Conservation (phyloP, 2,888 invertebrate species). For the Phanerotoma sp. region DNA sequence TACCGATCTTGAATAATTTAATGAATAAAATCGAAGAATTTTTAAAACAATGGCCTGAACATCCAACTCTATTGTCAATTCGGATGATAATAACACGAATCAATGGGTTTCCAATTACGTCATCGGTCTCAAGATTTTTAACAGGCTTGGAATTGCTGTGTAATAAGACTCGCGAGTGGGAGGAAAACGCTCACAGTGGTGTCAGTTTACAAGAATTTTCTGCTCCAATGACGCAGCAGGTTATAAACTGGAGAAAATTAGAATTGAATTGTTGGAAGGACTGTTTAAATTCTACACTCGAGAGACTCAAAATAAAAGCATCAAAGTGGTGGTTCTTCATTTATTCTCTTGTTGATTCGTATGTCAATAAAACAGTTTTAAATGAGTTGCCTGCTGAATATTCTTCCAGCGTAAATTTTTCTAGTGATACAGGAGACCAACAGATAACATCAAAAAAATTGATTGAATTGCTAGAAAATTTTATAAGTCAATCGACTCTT, state of each 20-base stretch:
- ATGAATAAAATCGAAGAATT: conserved; percentile 65
- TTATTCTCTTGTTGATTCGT: conserved; percentile 71
- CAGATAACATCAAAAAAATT: conserved; percentile 53
- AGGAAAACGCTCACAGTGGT: conserved; percentile 83
- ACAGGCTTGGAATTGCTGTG: conserved; percentile 90
- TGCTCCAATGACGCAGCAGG: conserved; percentile 73
- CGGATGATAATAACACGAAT: conserved; percentile 68
- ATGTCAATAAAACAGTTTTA: conserved; percentile 49
- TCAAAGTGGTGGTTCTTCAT: conserved; percentile 92
- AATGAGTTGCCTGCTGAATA: too few relatives aligned
- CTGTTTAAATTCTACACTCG: conserved; percentile 70
- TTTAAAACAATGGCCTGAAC: conserved; percentile 82
- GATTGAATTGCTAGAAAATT: conserved; percentile 70
- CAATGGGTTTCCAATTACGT: conserved; percentile 71
- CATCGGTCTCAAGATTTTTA: conserved; percentile 84
- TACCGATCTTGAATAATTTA: conserved; percentile 70
- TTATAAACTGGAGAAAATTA: conserved; percentile 87
- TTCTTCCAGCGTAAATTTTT: too few relatives aligned
- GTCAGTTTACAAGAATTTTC: conserved; percentile 79
- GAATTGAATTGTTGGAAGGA: conserved; percentile 89
- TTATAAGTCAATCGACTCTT: conserved; percentile 79
- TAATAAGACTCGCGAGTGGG: conserved; percentile 87
- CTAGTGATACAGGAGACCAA: conserved; percentile 38
- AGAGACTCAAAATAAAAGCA: conserved; percentile 68
- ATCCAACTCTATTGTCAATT: conserved; percentile 82